Percentiles rank a stretch among this genome's conserved stretches.
phyloP scores from a whole-genome alignment of 2,888 invertebrate genomes.

The Stenurella melanura region DNA sequence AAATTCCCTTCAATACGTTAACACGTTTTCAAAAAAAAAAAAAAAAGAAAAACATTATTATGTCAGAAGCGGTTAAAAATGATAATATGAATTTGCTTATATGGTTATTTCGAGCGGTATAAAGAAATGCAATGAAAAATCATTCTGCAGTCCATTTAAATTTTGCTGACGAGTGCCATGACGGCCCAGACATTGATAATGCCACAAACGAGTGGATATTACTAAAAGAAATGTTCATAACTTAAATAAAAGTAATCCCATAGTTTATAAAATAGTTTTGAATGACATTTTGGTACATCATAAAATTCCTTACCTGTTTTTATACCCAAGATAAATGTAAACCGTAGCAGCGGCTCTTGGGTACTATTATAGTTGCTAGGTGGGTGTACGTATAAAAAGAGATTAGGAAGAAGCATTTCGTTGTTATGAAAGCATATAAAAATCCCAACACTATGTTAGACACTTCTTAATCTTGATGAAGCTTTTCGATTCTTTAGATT shows the following conservation, averaged over 20 bases:
- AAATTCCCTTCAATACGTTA: no score
- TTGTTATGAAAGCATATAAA: background rate
- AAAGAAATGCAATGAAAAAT: no score
- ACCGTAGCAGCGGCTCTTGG: background rate
- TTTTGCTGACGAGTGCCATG: no score
- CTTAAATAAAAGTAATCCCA: background rate
- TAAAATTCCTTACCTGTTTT: constrained; percentile 2
- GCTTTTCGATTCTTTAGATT: background rate
- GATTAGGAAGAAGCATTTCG: background rate
- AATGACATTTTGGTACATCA: background rate
- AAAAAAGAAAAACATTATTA: no score
- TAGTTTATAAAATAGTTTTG: background rate
- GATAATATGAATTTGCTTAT: no score
- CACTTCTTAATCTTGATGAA: constrained; percentile 14
- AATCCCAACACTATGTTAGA: background rate
- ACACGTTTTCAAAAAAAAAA: no score
- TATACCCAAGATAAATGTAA: background rate
- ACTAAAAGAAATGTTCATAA: background rate
- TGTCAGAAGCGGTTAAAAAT: no score
- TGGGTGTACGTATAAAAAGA: background rate
- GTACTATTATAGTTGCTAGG: background rate
- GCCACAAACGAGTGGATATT: no score
- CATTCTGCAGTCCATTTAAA: no score
- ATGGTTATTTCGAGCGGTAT: no score
- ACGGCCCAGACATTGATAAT: no score